A percentile compares a stretch with the other conserved stretches of the same genome.
Evolutionary conservation across 2,797 vertebrate genomes (phyloP).

Genomic region (Morelia viridis): DNA sequence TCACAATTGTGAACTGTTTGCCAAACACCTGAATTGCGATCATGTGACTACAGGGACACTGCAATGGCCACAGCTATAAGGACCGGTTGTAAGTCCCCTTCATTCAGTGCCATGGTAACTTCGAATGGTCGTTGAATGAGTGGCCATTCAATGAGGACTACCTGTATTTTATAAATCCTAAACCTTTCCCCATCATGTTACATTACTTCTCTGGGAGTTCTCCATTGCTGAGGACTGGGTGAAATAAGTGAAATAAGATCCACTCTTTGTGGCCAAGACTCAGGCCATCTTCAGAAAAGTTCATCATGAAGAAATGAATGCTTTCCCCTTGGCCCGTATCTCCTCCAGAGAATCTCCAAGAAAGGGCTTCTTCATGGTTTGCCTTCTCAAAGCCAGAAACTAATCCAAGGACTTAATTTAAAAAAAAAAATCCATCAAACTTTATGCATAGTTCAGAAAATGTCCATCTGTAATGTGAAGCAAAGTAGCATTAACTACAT

Average conservation of each 20-base stretch:
- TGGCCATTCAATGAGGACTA: too few relatives aligned
- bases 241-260: not conserved
- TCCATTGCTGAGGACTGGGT: not conserved
- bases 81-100: too few relatives aligned
- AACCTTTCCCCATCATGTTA: not conserved
- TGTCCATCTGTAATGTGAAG: slow-evolving; percentile 34
- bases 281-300: not conserved
- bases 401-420: slow-evolving; percentile 48
- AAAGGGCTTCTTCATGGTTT: slow-evolving; percentile 14
- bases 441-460: slow-evolving; percentile 50
- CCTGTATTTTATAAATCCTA: not conserved
- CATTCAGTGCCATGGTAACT: too few relatives aligned
- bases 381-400: slow-evolving; percentile 15
- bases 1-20: too few relatives aligned
- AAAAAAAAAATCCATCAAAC: slow-evolving; percentile 47
- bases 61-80: too few relatives aligned
- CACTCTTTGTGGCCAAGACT: not conserved
- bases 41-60: too few relatives aligned
- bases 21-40: too few relatives aligned
- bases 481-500: slow-evolving; percentile 38
- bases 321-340: not conserved
- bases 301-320: not conserved
- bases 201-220: not conserved
- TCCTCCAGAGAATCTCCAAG: not conserved
- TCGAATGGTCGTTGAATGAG: too few relatives aligned